Conservation (phyloP, 1,140 invertebrate genomes). For the Thaumatotibia leucotreta region DNA sequence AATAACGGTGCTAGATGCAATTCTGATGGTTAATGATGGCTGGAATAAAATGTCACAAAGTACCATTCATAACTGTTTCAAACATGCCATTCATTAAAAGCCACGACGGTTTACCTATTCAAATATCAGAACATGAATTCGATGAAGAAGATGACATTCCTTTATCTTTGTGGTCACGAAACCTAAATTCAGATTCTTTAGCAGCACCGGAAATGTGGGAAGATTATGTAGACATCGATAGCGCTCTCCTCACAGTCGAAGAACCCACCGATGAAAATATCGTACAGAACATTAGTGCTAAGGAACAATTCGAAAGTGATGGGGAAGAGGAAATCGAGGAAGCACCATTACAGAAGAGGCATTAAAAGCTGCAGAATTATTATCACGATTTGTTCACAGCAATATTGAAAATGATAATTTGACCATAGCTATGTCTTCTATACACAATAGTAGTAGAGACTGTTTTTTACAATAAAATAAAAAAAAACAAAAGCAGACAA, state of each 20-base stretch:
- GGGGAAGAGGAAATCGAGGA: slow-evolving; percentile 37
- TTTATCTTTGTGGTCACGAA: slow-evolving; percentile 33
- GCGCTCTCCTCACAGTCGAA: slow-evolving; percentile 33
- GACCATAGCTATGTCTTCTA: neutral
- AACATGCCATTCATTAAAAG: slow-evolving; percentile 14
- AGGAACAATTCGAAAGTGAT: slow-evolving; percentile 31
- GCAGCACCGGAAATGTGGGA: slow-evolving; percentile 35
- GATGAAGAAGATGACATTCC: slow-evolving; percentile 27
- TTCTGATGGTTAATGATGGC: too few species aligned
- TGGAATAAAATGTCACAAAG: slow-evolving; percentile 27
- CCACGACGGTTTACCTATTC: slow-evolving; percentile 23
- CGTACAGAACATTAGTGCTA: slow-evolving; percentile 27
- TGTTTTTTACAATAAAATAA: slow-evolving; percentile 22
- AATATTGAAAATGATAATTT: slow-evolving; percentile 36
- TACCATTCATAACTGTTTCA: slow-evolving; percentile 28
- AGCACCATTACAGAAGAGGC: slow-evolving; percentile 38
- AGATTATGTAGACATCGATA: slow-evolving; percentile 35
- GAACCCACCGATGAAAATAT: slow-evolving; percentile 30
- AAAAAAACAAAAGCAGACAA: slow-evolving; percentile 6
- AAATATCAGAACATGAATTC: slow-evolving; percentile 24
- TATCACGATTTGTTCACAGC: slow-evolving; percentile 34
- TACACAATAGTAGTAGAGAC: slow-evolving; percentile 19
- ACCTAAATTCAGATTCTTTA: slow-evolving; percentile 32
- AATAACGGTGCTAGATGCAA: too few species aligned
- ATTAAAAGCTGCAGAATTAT: slow-evolving; percentile 33